A percentile compares a stretch with the other conserved stretches of the same genome.
These are phyloP conservation scores for Sciurus carolinensis DNA, from an alignment of 2,797 vertebrate genomes.

Conservation along the genomic window DNA sequence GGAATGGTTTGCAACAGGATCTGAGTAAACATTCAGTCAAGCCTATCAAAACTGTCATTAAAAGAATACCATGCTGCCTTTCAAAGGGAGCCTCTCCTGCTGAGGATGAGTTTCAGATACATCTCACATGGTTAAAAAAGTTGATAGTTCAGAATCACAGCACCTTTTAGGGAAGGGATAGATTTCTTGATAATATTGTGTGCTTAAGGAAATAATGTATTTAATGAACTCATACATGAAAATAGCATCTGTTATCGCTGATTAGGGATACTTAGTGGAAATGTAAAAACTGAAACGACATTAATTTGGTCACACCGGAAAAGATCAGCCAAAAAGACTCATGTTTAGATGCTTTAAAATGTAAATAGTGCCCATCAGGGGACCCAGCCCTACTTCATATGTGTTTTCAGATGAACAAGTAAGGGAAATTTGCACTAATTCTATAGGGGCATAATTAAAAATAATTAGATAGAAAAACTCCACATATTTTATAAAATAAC, in stretches of 20 bases:
- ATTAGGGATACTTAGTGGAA: slow-evolving; percentile 61
- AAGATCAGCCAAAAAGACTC: slow-evolving; percentile 28
- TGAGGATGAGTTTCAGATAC: background rate
- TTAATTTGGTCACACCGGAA: slow-evolving; percentile 65
- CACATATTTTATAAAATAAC: slow-evolving; percentile 62
- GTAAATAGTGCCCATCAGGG: slow-evolving; percentile 68
- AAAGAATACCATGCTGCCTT: slow-evolving; percentile 16
- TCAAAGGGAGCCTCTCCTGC: background rate
- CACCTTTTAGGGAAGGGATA: slow-evolving; percentile 50
- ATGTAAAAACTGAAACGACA: slow-evolving; percentile 63
- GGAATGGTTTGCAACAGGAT: background rate
- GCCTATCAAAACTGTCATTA: background rate
- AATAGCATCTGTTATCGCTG: slow-evolving; percentile 63
- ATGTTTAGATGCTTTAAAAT: slow-evolving; percentile 72
- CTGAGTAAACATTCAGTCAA: background rate
- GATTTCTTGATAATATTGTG: slow-evolving; percentile 21
- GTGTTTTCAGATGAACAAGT: slow-evolving; percentile 71
- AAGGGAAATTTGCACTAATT: slow-evolving; percentile 72
- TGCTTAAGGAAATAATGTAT: slow-evolving; percentile 67
- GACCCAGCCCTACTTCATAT: slow-evolving; percentile 21
- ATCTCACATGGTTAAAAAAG: background rate
- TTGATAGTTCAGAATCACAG: slow-evolving; percentile 2
- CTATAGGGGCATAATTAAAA: slow-evolving; percentile 82
- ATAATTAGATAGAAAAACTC: slow-evolving; percentile 68
- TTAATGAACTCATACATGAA: slow-evolving; percentile 64